Evolutionary conservation across 2,113 vertebrate genomes (phyloP).

Genomic region (Odontophorus gujanensis): DNA sequence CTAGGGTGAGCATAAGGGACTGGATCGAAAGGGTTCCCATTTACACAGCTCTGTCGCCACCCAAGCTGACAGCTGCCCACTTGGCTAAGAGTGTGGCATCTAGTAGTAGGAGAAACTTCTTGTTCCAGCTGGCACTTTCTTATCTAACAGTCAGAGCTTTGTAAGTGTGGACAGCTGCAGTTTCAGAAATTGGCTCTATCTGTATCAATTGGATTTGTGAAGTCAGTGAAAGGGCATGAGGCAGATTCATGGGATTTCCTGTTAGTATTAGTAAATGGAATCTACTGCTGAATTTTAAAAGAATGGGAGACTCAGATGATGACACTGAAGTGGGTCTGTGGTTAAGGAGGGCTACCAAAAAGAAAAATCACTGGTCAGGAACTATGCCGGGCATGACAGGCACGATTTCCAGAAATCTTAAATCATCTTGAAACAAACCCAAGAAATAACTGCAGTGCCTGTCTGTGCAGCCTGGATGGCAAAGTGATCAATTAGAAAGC

Average conservation of each 20-base stretch:
- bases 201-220: constrained; percentile 84
- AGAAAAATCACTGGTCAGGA: constrained; percentile 6
- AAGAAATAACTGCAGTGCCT: neutral
- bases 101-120: constrained; percentile 84
- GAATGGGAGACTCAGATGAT: constrained; percentile 52
- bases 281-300: constrained; percentile 62
- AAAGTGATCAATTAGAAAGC: neutral
- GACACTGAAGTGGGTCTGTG: constrained; percentile 7
- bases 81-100: constrained; percentile 84
- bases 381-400: neutral
- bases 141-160: constrained; percentile 89
- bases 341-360: constrained; percentile 40
- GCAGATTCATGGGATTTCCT: constrained; percentile 83
- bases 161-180: constrained; percentile 89
- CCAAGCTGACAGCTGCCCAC: constrained; percentile 86
- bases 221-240: constrained; percentile 82
- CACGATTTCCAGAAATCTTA: constrained; percentile 11
- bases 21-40: constrained; percentile 59
- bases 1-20: constrained; percentile 43
- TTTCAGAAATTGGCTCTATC: constrained; percentile 80
- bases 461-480: neutral
- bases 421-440: neutral
- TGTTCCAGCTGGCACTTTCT: constrained; percentile 89
- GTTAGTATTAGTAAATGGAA: constrained; percentile 80
- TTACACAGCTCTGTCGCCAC: constrained; percentile 74